Percentiles rank a stretch among this genome's conserved stretches.
Evolutionary conservation across 2,113 vertebrate genomes (phyloP).

Genomic region (Pongo pygmaeus): DNA sequence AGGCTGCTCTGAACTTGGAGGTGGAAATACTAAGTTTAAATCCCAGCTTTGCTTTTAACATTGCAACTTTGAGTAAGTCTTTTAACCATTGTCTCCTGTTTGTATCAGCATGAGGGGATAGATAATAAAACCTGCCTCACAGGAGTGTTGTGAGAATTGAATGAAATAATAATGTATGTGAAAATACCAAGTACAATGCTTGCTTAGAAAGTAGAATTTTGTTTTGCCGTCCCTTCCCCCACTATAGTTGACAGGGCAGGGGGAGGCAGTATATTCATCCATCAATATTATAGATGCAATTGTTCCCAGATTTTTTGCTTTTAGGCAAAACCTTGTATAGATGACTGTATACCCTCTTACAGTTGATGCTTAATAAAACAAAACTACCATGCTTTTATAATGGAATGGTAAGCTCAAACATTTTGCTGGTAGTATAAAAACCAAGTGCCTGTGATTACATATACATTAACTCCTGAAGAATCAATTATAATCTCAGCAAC

Average conservation of each 20-base stretch:
- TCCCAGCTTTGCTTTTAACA: not conserved
- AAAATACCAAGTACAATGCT: not conserved
- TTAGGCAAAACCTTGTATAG: not conserved
- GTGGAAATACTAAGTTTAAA: conserved; percentile 21
- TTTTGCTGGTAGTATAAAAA: conserved; percentile 10
- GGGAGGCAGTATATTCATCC: not conserved
- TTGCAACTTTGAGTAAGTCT: conserved; percentile 13
- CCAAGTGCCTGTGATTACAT: not conserved
- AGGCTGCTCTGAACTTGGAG: not conserved
- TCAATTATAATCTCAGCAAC: not conserved
- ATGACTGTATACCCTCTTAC: not conserved
- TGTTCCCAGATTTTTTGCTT: not conserved
- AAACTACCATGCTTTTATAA: not conserved
- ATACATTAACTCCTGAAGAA: not conserved
- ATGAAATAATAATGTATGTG: not conserved
- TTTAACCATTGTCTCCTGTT: not conserved
- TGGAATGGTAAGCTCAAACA: not conserved
- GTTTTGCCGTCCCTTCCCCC: not conserved
- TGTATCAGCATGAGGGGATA: not conserved
- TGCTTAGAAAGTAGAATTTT: not conserved
- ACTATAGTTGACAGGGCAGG: not conserved
- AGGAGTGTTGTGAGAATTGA: not conserved
- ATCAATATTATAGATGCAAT: not conserved
- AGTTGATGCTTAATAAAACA: not conserved
- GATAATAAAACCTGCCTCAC: conserved; percentile 24